Percentiles rank a stretch among this genome's conserved stretches.
Conservation (phyloP, 1,140 invertebrate genomes). For the Euglossa dilemma region DNA sequence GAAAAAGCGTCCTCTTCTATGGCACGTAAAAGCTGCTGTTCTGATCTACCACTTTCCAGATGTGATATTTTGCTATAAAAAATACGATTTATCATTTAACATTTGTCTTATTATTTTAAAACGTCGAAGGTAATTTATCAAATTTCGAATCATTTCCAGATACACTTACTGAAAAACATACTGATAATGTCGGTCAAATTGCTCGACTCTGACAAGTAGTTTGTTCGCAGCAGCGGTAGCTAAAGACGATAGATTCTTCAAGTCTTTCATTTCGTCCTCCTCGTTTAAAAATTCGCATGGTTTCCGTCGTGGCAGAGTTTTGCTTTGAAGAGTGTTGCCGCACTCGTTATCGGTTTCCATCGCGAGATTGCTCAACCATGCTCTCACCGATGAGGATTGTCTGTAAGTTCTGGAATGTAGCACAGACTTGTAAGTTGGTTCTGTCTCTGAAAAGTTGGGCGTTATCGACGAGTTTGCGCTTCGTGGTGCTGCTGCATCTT, state of each 20-base stretch:
- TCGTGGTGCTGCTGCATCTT: constrained; percentile 53
- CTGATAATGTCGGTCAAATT: constrained; percentile 73
- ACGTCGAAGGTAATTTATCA: neutral
- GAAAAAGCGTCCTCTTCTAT: constrained; percentile 76
- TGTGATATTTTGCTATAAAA: constrained; percentile 58
- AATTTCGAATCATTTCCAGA: neutral
- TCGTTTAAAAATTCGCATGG: constrained; percentile 29
- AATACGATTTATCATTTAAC: neutral
- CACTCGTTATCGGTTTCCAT: constrained; percentile 72
- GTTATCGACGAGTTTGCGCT: constrained; percentile 20
- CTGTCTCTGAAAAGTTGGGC: neutral
- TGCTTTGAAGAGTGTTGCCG: constrained; percentile 72
- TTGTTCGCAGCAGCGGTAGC: constrained; percentile 78
- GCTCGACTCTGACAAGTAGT: constrained; percentile 73
- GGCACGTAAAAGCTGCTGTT: constrained; percentile 71
- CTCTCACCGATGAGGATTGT: constrained; percentile 63
- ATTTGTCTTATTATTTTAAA: neutral
- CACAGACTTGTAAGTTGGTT: constrained; percentile 25
- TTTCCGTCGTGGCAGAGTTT: constrained; percentile 67
- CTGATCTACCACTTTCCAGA: constrained; percentile 63
- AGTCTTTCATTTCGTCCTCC: constrained; percentile 60
- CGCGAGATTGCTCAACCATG: constrained; percentile 73
- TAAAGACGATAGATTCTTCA: constrained; percentile 72
- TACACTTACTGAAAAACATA: constrained; percentile 69
- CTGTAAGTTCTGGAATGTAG: constrained; percentile 45